These are phyloP conservation scores for Epinephelus awoara DNA, from an alignment of 2,797 vertebrate species.

Conservation along the genomic window DNA sequence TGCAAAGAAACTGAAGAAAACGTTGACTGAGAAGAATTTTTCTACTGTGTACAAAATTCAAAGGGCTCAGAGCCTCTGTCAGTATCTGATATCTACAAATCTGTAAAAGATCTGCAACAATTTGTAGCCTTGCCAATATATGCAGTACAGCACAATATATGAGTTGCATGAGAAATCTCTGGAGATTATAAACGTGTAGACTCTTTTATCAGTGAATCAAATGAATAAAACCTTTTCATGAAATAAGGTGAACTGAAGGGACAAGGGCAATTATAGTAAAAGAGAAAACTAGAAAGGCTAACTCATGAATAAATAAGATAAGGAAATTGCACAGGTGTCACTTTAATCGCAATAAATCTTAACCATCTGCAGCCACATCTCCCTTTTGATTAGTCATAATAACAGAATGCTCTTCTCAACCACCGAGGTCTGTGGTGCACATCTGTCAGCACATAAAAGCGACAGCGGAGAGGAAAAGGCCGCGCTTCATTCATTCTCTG, in stretches of 20 bases:
- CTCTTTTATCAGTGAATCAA: not conserved
- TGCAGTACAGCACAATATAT: not conserved
- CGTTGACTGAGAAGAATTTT: not conserved
- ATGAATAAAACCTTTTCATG: not conserved
- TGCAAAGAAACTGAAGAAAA: conserved; percentile 19
- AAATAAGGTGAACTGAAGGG: not conserved
- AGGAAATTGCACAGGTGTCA: conserved; percentile 18
- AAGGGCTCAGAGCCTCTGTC: not conserved
- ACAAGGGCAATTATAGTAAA: not conserved
- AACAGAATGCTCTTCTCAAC: conserved; percentile 22
- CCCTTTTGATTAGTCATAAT: conserved; percentile 39
- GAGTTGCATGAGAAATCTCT: not conserved
- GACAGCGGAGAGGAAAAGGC: conserved; percentile 20
- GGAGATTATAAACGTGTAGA: not conserved
- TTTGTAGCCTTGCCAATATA: not conserved
- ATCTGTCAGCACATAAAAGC: conserved; percentile 72
- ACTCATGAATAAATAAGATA: conserved; percentile 19
- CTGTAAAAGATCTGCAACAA: not conserved
- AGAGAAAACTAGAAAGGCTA: conserved; percentile 14
- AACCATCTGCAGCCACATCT: conserved; percentile 21
- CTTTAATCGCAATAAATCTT: conserved; percentile 55
- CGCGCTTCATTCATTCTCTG: conserved; percentile 48
- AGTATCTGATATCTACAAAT: not conserved
- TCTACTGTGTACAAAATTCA: not conserved
- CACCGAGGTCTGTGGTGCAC: conserved; percentile 17